Percentiles rank a stretch among this genome's conserved stretches.
These are phyloP conservation scores for Penelope pileata DNA, from an alignment of 2,113 vertebrate genomes.

Conservation along the genomic window DNA sequence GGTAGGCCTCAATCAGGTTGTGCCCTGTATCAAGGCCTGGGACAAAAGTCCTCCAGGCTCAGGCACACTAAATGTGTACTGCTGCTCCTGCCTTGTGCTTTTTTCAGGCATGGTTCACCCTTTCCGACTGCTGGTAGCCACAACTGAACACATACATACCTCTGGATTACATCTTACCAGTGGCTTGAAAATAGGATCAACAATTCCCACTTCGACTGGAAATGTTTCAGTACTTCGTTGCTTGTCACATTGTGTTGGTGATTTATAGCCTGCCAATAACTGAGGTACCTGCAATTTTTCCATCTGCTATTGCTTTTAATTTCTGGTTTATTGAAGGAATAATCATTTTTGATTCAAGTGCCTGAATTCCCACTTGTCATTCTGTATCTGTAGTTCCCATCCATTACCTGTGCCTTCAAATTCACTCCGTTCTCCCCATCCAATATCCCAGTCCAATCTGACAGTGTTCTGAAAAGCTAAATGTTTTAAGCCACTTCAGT, in stretches of 20 bases:
- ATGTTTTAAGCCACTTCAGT: background rate
- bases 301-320: background rate
- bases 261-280: background rate
- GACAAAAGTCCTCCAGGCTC: background rate
- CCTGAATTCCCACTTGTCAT: background rate
- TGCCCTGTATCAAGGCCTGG: background rate
- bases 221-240: background rate
- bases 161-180: background rate
- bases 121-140: background rate
- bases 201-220: background rate
- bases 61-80: background rate
- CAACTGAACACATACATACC: background rate
- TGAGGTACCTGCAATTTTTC: background rate
- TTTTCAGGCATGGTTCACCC: background rate
- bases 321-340: background rate
- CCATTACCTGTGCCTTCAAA: background rate
- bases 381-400: background rate
- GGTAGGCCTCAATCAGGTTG: background rate
- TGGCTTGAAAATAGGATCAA: background rate
- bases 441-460: background rate
- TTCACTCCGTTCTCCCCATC: background rate
- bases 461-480: background rate
- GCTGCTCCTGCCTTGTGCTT: background rate
- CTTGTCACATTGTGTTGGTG: background rate
- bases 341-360: background rate